phyloP scores from a whole-genome alignment of 1,140 invertebrate species.

The Solenopsis fugax region DNA sequence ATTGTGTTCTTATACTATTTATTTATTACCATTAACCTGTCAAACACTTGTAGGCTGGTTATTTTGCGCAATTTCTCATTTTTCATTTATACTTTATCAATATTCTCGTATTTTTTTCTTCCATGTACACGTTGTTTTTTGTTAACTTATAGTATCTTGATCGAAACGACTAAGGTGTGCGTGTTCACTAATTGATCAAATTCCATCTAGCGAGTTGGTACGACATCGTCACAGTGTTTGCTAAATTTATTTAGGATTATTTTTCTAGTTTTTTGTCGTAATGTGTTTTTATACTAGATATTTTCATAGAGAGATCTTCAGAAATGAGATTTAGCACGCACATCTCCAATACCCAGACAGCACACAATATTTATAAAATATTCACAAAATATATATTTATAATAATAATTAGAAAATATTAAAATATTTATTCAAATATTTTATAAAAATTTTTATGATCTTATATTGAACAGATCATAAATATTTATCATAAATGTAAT shows the following conservation, averaged over 20 bases:
- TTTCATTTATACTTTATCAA: background rate
- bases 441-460: too few relatives aligned
- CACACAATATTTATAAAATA: too few relatives aligned
- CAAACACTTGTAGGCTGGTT: background rate
- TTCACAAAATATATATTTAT: too few relatives aligned
- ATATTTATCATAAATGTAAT: too few relatives aligned
- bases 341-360: background rate
- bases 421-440: too few relatives aligned
- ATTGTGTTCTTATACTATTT: constrained; percentile 2
- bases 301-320: background rate
- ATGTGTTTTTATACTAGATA: background rate
- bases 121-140: background rate
- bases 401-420: too few relatives aligned
- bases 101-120: background rate
- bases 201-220: background rate
- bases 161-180: background rate
- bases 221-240: background rate
- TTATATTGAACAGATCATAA: too few relatives aligned
- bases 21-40: background rate
- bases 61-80: background rate
- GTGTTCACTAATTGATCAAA: background rate
- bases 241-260: background rate
- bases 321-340: background rate
- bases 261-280: background rate
- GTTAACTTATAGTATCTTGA: background rate